Conservation (phyloP, 2,797 vertebrate species). For the Stomatorhinus walkeri region DNA sequence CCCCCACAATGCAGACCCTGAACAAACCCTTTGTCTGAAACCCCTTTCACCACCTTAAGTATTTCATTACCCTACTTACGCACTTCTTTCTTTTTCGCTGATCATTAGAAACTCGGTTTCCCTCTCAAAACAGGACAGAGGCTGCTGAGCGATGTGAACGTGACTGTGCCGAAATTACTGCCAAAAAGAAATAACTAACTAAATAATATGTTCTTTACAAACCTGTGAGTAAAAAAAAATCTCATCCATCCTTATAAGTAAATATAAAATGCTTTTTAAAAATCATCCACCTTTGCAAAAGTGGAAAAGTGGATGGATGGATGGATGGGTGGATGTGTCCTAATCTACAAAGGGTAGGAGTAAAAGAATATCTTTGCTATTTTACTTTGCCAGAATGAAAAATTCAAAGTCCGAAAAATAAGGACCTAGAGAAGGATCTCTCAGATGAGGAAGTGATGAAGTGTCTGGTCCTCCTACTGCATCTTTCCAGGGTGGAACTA, state of each 20-base stretch:
- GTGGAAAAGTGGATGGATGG: background rate
- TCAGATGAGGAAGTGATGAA: constrained; percentile 8
- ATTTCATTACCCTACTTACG: constrained; percentile 4
- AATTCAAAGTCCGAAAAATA: background rate
- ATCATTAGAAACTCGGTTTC: background rate
- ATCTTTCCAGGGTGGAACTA: constrained; percentile 31
- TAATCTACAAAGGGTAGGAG: background rate
- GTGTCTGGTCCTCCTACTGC: constrained; percentile 28
- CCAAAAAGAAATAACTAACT: background rate
- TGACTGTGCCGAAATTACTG: background rate
- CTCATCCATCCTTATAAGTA: background rate
- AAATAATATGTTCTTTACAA: background rate
- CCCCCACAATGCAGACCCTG: background rate
- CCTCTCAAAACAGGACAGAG: background rate
- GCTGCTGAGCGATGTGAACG: background rate
- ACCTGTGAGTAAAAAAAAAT: background rate
- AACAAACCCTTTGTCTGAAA: background rate
- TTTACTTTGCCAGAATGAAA: background rate
- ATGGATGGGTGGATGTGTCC: background rate
- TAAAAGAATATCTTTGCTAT: background rate
- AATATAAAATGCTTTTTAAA: background rate
- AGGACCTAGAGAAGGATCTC: background rate
- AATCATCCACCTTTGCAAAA: background rate
- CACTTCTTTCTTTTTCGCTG: background rate
- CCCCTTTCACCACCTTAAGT: background rate